phyloP scores from a whole-genome alignment of 2,113 vertebrate species.

The Microcebus lehilahytsara region DNA sequence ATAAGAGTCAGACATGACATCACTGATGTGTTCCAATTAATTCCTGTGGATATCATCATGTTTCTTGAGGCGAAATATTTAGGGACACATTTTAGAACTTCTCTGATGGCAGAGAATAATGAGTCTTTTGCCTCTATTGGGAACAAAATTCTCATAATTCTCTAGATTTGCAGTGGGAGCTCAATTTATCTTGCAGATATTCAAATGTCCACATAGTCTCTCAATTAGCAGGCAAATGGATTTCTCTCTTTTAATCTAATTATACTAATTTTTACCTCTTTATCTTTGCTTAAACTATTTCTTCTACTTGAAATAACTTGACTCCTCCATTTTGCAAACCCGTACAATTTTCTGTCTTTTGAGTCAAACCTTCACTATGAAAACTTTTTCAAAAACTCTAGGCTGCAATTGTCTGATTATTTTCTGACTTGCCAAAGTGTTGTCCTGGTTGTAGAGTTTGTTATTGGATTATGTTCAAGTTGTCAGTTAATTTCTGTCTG shows the following conservation, averaged over 20 bases:
- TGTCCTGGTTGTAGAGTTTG: not conserved
- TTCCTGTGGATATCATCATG: not conserved
- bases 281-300: not conserved
- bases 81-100: constrained; percentile 29
- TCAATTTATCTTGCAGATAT: not conserved
- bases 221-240: not conserved
- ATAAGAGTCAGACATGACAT: constrained; percentile 49
- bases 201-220: not conserved
- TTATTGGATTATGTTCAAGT: not conserved
- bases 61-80: not conserved
- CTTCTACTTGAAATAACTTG: constrained; percentile 18
- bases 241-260: constrained; percentile 45
- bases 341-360: not conserved
- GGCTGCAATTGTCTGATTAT: not conserved
- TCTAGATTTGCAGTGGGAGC: not conserved
- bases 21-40: not conserved
- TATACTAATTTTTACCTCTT: not conserved
- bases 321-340: not conserved
- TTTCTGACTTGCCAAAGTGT: not conserved
- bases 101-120: not conserved
- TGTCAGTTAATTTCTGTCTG: not conserved
- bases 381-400: not conserved
- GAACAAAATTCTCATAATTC: not conserved
- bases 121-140: not conserved
- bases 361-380: not conserved